These are phyloP conservation scores for Pristiophorus japonicus DNA, from an alignment of 2,113 vertebrate genomes.

Conservation along the genomic window DNA sequence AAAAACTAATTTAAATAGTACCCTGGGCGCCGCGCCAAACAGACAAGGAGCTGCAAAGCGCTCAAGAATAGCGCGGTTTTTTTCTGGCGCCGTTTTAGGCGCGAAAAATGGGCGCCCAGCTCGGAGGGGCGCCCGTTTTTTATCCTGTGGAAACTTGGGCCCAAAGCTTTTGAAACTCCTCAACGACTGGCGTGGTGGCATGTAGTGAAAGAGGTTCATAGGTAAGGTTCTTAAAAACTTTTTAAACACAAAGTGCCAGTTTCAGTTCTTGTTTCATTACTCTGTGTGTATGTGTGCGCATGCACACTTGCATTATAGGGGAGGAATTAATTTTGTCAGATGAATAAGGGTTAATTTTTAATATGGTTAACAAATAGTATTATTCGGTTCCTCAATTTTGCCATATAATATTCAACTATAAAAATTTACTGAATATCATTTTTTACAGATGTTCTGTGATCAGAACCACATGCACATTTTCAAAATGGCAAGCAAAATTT, in stretches of 20 bases:
- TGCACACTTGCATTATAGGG: background rate
- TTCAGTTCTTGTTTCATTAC: background rate
- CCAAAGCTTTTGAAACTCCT: too few relatives aligned
- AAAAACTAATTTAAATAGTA: too few relatives aligned
- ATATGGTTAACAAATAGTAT: slow-evolving; percentile 5
- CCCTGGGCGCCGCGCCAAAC: too few relatives aligned
- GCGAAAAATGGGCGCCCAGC: too few relatives aligned
- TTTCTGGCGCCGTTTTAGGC: too few relatives aligned
- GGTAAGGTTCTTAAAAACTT: background rate
- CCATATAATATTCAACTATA: slow-evolving; percentile 18
- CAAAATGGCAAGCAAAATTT: background rate
- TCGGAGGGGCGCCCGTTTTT: too few relatives aligned
- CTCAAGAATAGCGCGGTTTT: too few relatives aligned
- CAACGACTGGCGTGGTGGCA: background rate
- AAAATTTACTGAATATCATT: slow-evolving; percentile 32
- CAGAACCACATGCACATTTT: slow-evolving; percentile 34
- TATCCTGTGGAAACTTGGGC: too few relatives aligned
- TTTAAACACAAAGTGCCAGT: background rate
- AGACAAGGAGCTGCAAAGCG: too few relatives aligned
- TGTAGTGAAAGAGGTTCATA: too few relatives aligned
- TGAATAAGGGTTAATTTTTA: background rate
- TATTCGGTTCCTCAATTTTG: slow-evolving; percentile 25
- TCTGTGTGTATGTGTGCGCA: background rate
- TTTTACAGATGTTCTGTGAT: slow-evolving; percentile 33
- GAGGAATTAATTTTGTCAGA: background rate